phyloP scores from a whole-genome alignment of 2,888 invertebrate genomes.

The Vesta saturnalis region DNA sequence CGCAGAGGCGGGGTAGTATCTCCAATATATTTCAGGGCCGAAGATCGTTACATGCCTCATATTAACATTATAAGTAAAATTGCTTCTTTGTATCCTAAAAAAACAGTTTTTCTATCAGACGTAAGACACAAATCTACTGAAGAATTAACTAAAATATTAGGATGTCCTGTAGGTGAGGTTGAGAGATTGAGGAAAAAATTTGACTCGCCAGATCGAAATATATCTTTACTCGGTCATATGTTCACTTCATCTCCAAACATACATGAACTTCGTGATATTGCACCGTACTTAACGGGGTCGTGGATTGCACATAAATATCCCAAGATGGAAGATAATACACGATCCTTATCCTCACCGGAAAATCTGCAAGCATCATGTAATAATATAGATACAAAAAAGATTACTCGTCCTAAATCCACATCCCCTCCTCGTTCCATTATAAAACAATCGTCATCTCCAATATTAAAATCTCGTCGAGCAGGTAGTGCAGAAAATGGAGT shows the following conservation, averaged over 20 bases:
- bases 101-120: conserved; percentile 47
- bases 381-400: conserved; percentile 61
- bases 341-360: conserved; percentile 68
- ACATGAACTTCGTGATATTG: conserved; percentile 78
- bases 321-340: conserved; percentile 73
- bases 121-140: conserved; percentile 51
- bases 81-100: conserved; percentile 66
- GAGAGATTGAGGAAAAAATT: conserved; percentile 78
- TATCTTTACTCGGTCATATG: conserved; percentile 78
- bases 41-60: conserved; percentile 85
- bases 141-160: conserved; percentile 57
- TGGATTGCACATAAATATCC: conserved; percentile 87
- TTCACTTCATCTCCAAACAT: conserved; percentile 85
- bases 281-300: conserved; percentile 79
- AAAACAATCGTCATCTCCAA: conserved; percentile 60
- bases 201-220: conserved; percentile 66
- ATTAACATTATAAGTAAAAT: conserved; percentile 91
- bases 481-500: conserved; percentile 41
- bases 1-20: conserved; percentile 65
- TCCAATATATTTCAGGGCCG: conserved; percentile 73
- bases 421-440: conserved; percentile 64
- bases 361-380: conserved; percentile 51
- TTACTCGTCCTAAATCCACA: conserved; percentile 60
- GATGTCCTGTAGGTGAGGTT: conserved; percentile 72
- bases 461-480: conserved; percentile 50